Conservation (phyloP, 2,888 invertebrate species). For the Troides helena region DNA sequence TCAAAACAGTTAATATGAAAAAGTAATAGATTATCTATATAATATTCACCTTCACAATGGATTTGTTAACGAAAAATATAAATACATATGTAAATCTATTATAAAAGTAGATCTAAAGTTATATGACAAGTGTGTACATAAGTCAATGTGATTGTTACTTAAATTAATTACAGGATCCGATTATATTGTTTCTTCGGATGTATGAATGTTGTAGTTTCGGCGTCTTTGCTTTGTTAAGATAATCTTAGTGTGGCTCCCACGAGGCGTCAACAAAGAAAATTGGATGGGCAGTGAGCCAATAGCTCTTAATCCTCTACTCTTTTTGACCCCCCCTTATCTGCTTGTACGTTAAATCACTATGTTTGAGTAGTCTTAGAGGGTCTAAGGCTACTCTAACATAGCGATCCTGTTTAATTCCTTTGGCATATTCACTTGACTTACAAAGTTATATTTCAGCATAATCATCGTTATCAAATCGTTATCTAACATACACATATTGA, state of each 20-base stretch:
- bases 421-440: not conserved
- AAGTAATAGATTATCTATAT: no score
- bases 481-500: no score
- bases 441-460: not conserved
- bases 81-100: no score
- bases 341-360: slow-evolving; percentile 65
- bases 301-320: slow-evolving; percentile 74
- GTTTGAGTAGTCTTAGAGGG: slow-evolving; percentile 41
- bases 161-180: slow-evolving; percentile 47
- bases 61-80: no score
- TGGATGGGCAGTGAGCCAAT: slow-evolving; percentile 79
- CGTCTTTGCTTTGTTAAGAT: slow-evolving; percentile 75
- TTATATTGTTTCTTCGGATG: slow-evolving; percentile 64
- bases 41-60: not conserved
- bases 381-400: no score
- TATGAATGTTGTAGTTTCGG: slow-evolving; percentile 51
- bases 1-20: no score
- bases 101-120: no score
- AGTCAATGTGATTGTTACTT: slow-evolving; percentile 52
- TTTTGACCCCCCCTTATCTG: slow-evolving; percentile 72
- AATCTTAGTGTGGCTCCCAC: slow-evolving; percentile 68
- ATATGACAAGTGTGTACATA: not conserved
- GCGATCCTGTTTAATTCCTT: slow-evolving; percentile 7
- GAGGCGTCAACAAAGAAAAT: slow-evolving; percentile 79
- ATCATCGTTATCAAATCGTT: not conserved